A percentile compares a stretch with the other conserved stretches of the same genome.
These are phyloP conservation scores for Pangasius sanitwongsei DNA, from an alignment of 2,797 vertebrate genomes.

Conservation along the genomic window DNA sequence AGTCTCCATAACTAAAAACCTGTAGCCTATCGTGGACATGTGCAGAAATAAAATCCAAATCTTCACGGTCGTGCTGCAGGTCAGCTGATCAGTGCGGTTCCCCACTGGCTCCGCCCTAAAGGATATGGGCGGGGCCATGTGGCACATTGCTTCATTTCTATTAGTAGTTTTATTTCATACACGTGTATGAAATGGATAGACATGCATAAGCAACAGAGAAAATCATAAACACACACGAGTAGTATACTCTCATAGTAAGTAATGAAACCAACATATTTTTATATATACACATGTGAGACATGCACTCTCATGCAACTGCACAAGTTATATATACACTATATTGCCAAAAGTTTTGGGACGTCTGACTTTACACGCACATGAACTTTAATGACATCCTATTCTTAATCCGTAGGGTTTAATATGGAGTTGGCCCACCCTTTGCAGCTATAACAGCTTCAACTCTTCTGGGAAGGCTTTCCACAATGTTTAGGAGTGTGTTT, in stretches of 20 bases:
- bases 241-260: not conserved
- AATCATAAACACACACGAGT: not conserved
- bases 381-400: too few species aligned
- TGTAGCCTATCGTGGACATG: not conserved
- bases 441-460: too few species aligned
- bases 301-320: too few species aligned
- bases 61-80: too few species aligned
- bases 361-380: too few species aligned
- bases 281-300: not conserved
- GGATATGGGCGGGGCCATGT: not conserved
- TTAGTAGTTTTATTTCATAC: not conserved
- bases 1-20: not conserved
- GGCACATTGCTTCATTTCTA: not conserved
- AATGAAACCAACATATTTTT: not conserved
- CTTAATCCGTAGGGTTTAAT: too few species aligned
- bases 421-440: too few species aligned
- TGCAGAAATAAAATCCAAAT: not conserved
- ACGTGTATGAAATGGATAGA: not conserved
- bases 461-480: too few species aligned
- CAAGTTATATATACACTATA: too few species aligned
- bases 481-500: too few species aligned
- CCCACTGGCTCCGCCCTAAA: not conserved
- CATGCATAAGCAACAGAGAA: too few species aligned
- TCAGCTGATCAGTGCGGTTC: not conserved
- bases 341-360: too few species aligned